Evolutionary conservation across 2,888 invertebrate species (phyloP), one percentile per base, ranked within the genome.

Genomic region (Eilema griseolum): DNA sequence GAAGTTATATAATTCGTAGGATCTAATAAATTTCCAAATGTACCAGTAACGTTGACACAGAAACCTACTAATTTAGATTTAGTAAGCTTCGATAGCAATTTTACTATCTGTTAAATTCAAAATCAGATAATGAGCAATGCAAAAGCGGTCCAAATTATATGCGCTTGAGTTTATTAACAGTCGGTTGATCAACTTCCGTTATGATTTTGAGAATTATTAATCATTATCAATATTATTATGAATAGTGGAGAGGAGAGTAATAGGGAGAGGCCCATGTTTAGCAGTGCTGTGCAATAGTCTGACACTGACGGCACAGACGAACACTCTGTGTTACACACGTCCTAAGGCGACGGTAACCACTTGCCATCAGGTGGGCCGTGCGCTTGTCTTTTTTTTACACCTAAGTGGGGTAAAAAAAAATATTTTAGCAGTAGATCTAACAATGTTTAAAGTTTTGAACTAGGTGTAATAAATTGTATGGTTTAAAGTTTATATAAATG

Each of bases 11-110:
- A 61, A 61, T 31, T 52, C 52, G 8, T 61, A 52, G 26, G 20
- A n/a, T 31, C 28, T 23, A 61, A 24, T 20, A 59, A 46, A 24
- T 61, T 46, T 52, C 61, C 3, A 31, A 67, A 61, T 31, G n/a
- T 20, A 23, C 26, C 26, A n/a, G 61, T 52, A 68, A 68, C 24
- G 31, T 46, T 56, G 65, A 64, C 65, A 46, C 69, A 69, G 23
- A 60, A 65, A 61, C 46, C 65, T 60, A 61, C 33, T 69, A 65
- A 65, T 62, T 68, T 37, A 61, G 33, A 69, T 31, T 61, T 61
- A 41, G 20, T 52, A 41, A 62, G 31, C 11, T 33, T 63, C 31
- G 41, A 59, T 60, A 24, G 23, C 26, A 20, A 60, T 14, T 52
- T 26, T 10, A 28, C 52, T 12, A 14, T 46, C 46, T 60, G 69